Evolutionary conservation across 2,888 invertebrate species (phyloP), one percentile per base, ranked within the genome.

Genomic region (Lottia scabra): DNA sequence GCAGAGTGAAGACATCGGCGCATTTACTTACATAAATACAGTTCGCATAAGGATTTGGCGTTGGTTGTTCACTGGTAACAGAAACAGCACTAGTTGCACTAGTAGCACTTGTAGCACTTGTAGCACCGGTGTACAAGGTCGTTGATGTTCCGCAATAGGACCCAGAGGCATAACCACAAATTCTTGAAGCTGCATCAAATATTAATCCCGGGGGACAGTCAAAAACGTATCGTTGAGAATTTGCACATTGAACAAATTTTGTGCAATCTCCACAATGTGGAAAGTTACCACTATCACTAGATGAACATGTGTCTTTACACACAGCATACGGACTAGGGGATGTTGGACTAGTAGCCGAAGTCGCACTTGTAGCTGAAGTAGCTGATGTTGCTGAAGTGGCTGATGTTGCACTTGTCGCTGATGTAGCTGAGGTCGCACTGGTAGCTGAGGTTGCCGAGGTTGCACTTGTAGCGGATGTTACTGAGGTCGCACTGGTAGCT

Each of bases 1-100:
- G 56, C 23, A 56, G 13, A 2, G 56, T 56, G 19, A 10, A 56
- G 3, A 56, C 19, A 19, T 23, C 12, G 13, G 56, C 12, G 13
- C 56, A 56, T 56, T 19, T 23, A 56, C 56, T 56, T 19, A 23
- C 56, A n/a, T 12, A 56, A 56, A 56, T 56, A 56, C 56, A 56
- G 56, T 19, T 56, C 1, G 8, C 19, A 13, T 23, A 56, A 2
- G 56, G 56, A 56, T 56, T 56, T 12, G 56, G 56, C 15, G 56
- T 56, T 56, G 56, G 19, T 23, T 56, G 56, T 10, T 19, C 56
- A 56, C 56, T 56, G 23, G 56, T 56, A 12, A 23, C 19, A 23
- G 56, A 56, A 23, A 56, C 56, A 23, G 56, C 56, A 56, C 56
- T 56, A n/a, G 56, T 56, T 56, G 56, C 19, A 19, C 56, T 56